Evolutionary conservation across 2,888 invertebrate species (phyloP).

Genomic region (Athalia rosae): DNA sequence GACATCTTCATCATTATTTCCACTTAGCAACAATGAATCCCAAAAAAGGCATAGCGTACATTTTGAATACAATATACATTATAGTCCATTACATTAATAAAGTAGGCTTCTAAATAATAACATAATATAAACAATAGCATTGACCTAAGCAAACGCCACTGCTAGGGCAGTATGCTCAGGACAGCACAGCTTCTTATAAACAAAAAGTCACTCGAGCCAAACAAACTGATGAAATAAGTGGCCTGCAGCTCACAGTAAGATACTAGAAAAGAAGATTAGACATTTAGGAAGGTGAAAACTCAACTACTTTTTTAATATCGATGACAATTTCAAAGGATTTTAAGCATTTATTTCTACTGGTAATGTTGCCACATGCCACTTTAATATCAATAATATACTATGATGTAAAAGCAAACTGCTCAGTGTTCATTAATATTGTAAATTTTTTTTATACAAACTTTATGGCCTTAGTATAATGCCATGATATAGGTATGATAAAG

Average conservation of each 20-base stretch:
- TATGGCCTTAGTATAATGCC: constrained; percentile 8
- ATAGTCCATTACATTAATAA: constrained; percentile 36
- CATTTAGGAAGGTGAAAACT: too few relatives aligned
- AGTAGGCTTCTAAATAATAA: constrained; percentile 37
- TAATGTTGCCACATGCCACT: constrained; percentile 27
- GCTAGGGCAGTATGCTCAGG: background rate
- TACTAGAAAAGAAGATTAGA: background rate
- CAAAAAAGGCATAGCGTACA: constrained; percentile 39
- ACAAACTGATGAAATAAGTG: constrained; percentile 20
- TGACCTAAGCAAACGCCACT: constrained; percentile 25
- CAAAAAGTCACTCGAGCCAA: constrained; percentile 34
- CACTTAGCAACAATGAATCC: constrained; percentile 18
- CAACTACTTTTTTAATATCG: too few relatives aligned
- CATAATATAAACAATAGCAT: constrained; percentile 33
- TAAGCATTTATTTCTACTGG: background rate
- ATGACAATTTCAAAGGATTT: too few relatives aligned
- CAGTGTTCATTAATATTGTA: constrained; percentile 34
- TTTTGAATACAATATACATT: constrained; percentile 37
- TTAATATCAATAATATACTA: constrained; percentile 14
- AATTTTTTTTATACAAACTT: background rate
- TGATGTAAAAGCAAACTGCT: constrained; percentile 39
- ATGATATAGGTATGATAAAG: constrained; percentile 18
- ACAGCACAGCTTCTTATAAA: constrained; percentile 4
- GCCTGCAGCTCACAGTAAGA: background rate
- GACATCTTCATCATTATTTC: background rate